Percentiles rank a stretch among this genome's conserved stretches.
Evolutionary conservation across 2,888 invertebrate species (phyloP).

Genomic region (Chrysopilus asiliformis): DNA sequence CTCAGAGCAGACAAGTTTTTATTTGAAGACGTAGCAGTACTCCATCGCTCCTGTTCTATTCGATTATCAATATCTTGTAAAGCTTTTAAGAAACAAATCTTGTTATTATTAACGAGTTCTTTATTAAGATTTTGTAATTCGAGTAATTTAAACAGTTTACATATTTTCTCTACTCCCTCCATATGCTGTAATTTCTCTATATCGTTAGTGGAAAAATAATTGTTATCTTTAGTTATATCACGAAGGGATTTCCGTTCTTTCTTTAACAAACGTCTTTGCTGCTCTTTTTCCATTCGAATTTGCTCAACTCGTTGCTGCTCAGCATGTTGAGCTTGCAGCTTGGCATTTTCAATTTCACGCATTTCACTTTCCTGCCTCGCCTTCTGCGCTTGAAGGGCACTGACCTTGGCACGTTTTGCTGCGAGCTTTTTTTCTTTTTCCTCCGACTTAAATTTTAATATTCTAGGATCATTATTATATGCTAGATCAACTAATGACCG

Average conservation of each 20-base stretch:
- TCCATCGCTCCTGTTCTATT: slow-evolving; percentile 61
- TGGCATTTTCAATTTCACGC: slow-evolving; percentile 58
- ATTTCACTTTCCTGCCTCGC: slow-evolving; percentile 70
- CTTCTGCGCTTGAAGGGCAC: slow-evolving; percentile 66
- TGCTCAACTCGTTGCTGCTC: slow-evolving; percentile 71
- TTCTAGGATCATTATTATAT: slow-evolving; percentile 87
- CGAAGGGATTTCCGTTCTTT: slow-evolving; percentile 73
- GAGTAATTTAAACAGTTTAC: slow-evolving; percentile 58
- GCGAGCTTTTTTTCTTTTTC: slow-evolving; percentile 84
- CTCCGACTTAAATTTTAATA: slow-evolving; percentile 82
- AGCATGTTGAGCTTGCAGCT: slow-evolving; percentile 65
- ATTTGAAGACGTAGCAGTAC: slow-evolving; percentile 38
- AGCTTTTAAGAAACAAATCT: slow-evolving; percentile 51
- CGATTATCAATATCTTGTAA: slow-evolving; percentile 59
- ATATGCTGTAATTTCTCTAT: slow-evolving; percentile 66
- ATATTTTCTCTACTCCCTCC: slow-evolving; percentile 84
- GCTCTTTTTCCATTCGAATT: slow-evolving; percentile 73
- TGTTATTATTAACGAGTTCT: slow-evolving; percentile 49
- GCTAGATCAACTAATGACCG: slow-evolving; percentile 85
- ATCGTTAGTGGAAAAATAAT: slow-evolving; percentile 60
- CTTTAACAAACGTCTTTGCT: slow-evolving; percentile 69
- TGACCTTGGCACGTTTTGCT: slow-evolving; percentile 75
- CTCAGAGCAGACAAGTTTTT: slow-evolving; percentile 16
- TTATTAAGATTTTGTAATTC: slow-evolving; percentile 68
- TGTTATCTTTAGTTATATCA: slow-evolving; percentile 64